These are phyloP conservation scores for Pangasianodon hypophthalmus DNA, from an alignment of 2,113 vertebrate genomes.

Conservation along the genomic window DNA sequence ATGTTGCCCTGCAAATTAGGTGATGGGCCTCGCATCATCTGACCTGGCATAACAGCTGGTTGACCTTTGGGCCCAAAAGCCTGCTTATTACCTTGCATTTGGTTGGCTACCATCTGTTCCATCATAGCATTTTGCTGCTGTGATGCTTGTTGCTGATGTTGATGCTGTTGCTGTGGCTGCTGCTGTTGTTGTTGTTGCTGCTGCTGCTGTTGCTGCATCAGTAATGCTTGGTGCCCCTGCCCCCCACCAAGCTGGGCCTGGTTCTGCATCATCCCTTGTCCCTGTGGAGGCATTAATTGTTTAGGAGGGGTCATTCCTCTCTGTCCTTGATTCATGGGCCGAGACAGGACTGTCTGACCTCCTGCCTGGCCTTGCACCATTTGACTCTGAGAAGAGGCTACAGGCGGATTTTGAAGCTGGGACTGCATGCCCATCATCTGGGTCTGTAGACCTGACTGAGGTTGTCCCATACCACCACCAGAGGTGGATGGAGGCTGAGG, in stretches of 20 bases:
- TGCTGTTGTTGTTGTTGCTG: conserved; percentile 68
- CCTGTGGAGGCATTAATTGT: conserved; percentile 92
- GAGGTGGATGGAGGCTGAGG: conserved; percentile 80
- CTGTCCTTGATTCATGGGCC: conserved; percentile 87
- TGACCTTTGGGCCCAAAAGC: conserved; percentile 87
- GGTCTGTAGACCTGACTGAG: conserved; percentile 87
- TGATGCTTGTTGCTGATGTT: conserved; percentile 63
- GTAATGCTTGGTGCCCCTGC: conserved; percentile 89
- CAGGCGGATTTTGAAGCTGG: conserved; percentile 93
- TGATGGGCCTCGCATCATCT: conserved; percentile 92
- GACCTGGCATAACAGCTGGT: conserved; percentile 84
- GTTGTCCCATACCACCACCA: conserved; percentile 83
- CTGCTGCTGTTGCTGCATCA: conserved; percentile 83
- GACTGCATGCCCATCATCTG: conserved; percentile 87
- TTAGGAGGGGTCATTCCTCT: conserved; percentile 96
- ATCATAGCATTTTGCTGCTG: conserved; percentile 87
- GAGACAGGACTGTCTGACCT: conserved; percentile 92
- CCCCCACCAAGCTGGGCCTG: conserved; percentile 93
- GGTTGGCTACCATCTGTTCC: conserved; percentile 95
- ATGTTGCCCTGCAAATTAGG: conserved; percentile 88
- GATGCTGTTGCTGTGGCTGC: conserved; percentile 62
- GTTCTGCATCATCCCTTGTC: conserved; percentile 90
- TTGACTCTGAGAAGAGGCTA: conserved; percentile 91
- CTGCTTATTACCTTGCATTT: conserved; percentile 93
- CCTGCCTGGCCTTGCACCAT: conserved; percentile 82